Base-by-base conservation (phyloP, 2,113 vertebrate genomes). In the Syrrhaptes paradoxus region DNA sequence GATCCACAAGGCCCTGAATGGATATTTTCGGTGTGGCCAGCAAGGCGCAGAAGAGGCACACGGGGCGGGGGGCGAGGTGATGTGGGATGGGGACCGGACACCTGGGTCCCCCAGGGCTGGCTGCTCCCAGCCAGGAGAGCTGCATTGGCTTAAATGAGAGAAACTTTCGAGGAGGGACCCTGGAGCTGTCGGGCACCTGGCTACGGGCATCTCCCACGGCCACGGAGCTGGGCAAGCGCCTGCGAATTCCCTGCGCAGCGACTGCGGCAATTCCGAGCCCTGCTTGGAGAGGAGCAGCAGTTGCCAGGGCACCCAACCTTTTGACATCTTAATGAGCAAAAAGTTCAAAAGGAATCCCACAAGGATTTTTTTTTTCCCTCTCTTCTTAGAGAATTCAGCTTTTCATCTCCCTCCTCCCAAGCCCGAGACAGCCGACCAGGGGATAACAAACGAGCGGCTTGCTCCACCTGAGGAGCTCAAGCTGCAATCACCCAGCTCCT, bases 321-420 rank as follows among this genome's bases (percentile, higher is more conserved):
- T 90, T 96, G 95, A 96, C 93, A 85, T 90, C 93, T 95, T 96
- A 95, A 96, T 90, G 85, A 95, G 91, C 82, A 54, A 61, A 91
- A 91, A 94, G 78, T 85, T 95, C 93, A 91, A 87, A 93, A 88
- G 80, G 62, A 94, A 76, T 26, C 63, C 67, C 43, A 43, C 11
- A 21, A 34, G 43, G 43, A 34, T 11, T 20, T 38, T 59, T 65
- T 12, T 13, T 6, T 3, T n/a, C 8, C n/a, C 46, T 76, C n/a
- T 28, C 22, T 93, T 71, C 90, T 59, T 72, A 59, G 51, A 85
- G 81, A 83, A 73, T 74, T 51, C 67, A 48, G 59, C 93, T 95
- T 95, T 79, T 89, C 85, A 74, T 93, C 75, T 95, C 72, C 82
- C 82, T 80, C 90, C 94, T 93, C 85, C 91, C 85, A 68, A 67